Evolutionary conservation across 2,888 invertebrate species (phyloP).

Genomic region (Alitta virens): DNA sequence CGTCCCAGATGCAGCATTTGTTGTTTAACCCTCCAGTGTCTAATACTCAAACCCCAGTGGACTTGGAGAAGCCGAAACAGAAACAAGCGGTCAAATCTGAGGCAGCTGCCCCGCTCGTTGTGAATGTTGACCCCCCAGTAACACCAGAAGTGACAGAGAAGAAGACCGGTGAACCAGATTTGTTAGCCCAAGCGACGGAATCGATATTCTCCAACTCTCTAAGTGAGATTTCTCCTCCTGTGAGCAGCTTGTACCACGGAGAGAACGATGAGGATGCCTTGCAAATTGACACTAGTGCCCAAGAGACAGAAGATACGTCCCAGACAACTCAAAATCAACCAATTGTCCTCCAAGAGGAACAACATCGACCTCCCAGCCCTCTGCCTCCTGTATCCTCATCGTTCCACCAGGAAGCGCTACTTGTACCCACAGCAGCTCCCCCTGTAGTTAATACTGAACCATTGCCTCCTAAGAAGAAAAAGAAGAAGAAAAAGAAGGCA

Average conservation of each 20-base stretch:
- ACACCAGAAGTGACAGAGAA: background rate
- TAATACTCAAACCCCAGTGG: background rate
- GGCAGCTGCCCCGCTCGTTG: background rate
- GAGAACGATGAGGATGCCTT: conserved; percentile 48
- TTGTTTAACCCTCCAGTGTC: background rate
- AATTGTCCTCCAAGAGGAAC: background rate
- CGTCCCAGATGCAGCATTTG: background rate
- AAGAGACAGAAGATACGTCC: conserved; percentile 32
- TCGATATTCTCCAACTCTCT: conserved; percentile 47
- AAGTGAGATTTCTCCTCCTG: conserved; percentile 22
- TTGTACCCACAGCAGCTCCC: no score
- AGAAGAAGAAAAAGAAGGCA: conserved; percentile 5
- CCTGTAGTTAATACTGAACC: background rate
- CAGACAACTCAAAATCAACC: background rate
- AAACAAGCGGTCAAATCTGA: background rate
- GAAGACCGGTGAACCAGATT: conserved; percentile 34
- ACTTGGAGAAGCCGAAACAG: background rate
- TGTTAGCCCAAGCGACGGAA: conserved; percentile 57
- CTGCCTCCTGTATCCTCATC: background rate
- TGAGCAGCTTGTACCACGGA: conserved; percentile 44
- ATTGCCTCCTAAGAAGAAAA: background rate
- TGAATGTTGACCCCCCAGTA: background rate
- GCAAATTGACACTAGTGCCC: conserved; percentile 46
- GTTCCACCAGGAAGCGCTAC: no score
- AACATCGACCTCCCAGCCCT: background rate